Evolutionary conservation across 2,113 vertebrate genomes (phyloP).

Genomic region (pig (Sus scrofa)): T2T-Sscrofa CM000829.6:33687001-33687500

Average conservation of each 20-base stretch:
- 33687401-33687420: neutral
- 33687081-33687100: neutral
- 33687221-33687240: neutral
- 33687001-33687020: neutral
- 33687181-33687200: neutral
- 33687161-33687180: neutral
- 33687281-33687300: conserved; percentile 40
- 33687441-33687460: neutral
- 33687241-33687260: neutral
- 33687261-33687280: conserved; percentile 23
- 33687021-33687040: neutral
- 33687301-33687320: neutral
- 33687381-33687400: neutral
- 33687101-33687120: neutral
- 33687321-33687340: neutral
- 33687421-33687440: neutral
- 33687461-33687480: neutral
- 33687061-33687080: neutral
- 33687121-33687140: neutral
- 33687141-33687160: neutral
- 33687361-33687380: conserved; percentile 1
- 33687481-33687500: neutral
- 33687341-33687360: neutral
- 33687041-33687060: conserved; percentile 1
- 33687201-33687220: conserved; percentile 55